Evolutionary conservation across 2,113 vertebrate genomes (phyloP).

Genomic region (Otus sunia): DNA sequence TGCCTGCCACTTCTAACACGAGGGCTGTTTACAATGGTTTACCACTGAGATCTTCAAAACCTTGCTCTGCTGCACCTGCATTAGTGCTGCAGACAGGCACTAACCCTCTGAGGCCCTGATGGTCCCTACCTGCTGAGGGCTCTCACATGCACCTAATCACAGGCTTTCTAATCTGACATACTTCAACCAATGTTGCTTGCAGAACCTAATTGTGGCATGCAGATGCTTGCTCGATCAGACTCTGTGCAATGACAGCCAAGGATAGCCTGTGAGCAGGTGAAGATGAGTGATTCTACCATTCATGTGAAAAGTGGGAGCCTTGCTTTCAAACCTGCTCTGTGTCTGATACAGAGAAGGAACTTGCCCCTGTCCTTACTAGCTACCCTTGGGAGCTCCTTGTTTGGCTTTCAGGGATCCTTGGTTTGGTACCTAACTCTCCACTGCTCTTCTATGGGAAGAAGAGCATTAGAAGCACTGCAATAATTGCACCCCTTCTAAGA

Average conservation of each 20-base stretch:
- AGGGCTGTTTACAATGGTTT: neutral
- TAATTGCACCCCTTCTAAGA: neutral
- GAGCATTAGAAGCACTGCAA: neutral
- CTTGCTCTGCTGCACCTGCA: neutral
- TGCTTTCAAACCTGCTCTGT: neutral
- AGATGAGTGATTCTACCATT: neutral
- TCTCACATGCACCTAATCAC: neutral
- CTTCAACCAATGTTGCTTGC: neutral
- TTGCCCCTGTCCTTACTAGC: neutral
- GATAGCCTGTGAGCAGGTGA: neutral
- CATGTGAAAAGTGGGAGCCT: neutral
- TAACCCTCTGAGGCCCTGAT: neutral
- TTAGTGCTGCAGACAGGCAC: neutral
- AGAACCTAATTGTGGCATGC: neutral
- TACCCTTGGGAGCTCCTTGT: neutral
- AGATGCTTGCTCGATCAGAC: rapidly evolving
- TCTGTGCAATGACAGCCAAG: neutral
- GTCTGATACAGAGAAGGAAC: neutral
- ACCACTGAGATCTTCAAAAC: neutral
- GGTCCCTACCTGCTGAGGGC: neutral
- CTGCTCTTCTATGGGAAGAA: neutral
- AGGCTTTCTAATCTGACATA: neutral
- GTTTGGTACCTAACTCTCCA: neutral
- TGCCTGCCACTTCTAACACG: neutral
- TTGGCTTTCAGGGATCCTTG: neutral